These are phyloP conservation scores for Microplitis manilae DNA, from an alignment of 2,888 invertebrate genomes.

Conservation along the genomic window DNA sequence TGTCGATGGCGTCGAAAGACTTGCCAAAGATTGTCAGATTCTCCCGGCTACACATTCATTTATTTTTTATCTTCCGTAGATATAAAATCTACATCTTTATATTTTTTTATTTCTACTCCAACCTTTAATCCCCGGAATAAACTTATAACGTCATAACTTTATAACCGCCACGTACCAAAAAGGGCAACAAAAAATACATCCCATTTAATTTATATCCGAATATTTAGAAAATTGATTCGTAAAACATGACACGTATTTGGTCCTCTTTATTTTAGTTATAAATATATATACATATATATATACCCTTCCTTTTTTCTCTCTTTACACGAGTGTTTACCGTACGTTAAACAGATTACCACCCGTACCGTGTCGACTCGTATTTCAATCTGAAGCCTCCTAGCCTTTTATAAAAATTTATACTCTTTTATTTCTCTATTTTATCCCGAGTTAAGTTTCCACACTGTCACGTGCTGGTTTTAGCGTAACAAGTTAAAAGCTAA, in stretches of 20 bases:
- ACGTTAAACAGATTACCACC: conserved; percentile 42
- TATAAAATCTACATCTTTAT: neutral
- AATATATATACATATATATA: neutral
- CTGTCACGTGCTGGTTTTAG: conserved; percentile 14
- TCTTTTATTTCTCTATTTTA: conserved; percentile 3
- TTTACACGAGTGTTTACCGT: conserved; percentile 7
- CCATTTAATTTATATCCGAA: too few relatives aligned
- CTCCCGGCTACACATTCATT: conserved; percentile 3
- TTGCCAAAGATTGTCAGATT: conserved; percentile 12
- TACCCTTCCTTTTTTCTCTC: neutral
- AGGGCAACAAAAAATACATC: neutral
- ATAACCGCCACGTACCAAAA: neutral
- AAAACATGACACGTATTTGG: neutral
- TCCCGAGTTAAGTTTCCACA: conserved; percentile 5
- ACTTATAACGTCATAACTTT: neutral
- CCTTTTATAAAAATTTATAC: neutral
- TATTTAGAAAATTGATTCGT: neutral
- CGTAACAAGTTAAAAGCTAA: conserved; percentile 8
- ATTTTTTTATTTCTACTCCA: neutral
- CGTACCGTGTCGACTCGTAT: conserved; percentile 44
- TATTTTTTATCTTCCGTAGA: conserved; percentile 2
- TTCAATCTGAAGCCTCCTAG: conserved; percentile 33
- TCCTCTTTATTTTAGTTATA: neutral
- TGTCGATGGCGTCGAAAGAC: conserved; percentile 47
- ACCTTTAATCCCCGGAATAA: neutral